Evolutionary conservation across 1,140 invertebrate genomes (phyloP), one percentile per base, ranked within the genome.

Genomic region (Diploscapter pachys): DNA sequence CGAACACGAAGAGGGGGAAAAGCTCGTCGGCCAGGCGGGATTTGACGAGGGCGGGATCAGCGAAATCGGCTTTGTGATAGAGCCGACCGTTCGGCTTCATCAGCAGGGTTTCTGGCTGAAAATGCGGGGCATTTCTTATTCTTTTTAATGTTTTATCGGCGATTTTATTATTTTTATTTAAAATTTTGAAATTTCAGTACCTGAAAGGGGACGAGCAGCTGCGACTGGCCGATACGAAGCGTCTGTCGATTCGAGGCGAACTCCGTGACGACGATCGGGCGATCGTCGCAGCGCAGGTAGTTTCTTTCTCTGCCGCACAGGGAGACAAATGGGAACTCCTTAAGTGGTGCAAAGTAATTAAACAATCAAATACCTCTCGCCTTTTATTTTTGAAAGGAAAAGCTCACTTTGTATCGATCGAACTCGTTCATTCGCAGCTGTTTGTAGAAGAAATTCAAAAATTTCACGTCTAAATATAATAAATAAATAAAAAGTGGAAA

Each of bases 361-460:
- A 31, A 31, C 31, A 31, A 31, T 31, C 31, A 31, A 31, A 31
- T 31, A 31, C 31, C 31, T 31, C 31, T 31, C 31, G 31, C 31
- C 31, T 31, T 31, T 31, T 31, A 31, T 31, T 31, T 31, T 31
- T 31, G 31, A 31, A 31, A 31, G 31, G 31, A 1, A 31, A 31
- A 31, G 31, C 31, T 31, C 31, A 31, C 31, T 31, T 31, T 31
- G 31, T 31, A 31, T 31, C 31, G 31, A 31, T 31, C 31, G 31
- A 31, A 31, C 31, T 90, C 88, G 87, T 98, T 98, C 55, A 89
- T 75, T 80, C 89, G 88, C 5, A 98, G 86, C 74, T 91, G 89
- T 83, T 90, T 91, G 85, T 96, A 98, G 87, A 98, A 98, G 84
- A 98, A 98, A 76, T 90, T 88, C n/a, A 98, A 87, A 86, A 98